Conservation (phyloP, 2,797 vertebrate genomes). For the Falco cherrug region DNA sequence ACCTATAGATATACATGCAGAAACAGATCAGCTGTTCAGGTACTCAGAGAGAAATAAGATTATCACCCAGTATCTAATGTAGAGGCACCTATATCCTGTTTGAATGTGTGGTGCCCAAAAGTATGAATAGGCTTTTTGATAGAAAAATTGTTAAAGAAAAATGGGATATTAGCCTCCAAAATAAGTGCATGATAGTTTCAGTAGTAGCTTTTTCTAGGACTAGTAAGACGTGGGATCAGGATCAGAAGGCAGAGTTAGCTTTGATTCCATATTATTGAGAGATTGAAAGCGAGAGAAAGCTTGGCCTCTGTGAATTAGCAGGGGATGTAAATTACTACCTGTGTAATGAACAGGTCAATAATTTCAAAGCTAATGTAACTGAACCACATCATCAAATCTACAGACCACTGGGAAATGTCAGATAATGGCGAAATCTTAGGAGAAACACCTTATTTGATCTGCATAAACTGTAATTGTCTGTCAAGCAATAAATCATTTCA, state of each 20-base stretch:
- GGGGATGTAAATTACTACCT: constrained; percentile 15
- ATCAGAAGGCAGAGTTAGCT: not conserved
- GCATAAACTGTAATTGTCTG: not conserved
- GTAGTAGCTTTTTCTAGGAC: not conserved
- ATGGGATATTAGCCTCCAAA: not conserved
- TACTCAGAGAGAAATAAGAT: not conserved
- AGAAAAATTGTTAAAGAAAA: not conserved
- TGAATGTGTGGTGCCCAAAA: not conserved
- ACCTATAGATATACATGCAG: not conserved
- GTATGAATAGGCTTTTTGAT: not conserved
- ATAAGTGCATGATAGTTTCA: not conserved
- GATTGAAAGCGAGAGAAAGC: not conserved
- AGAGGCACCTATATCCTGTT: not conserved
- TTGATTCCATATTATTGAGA: not conserved
- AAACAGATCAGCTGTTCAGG: not conserved
- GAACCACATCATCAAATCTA: not conserved
- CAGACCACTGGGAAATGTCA: not conserved
- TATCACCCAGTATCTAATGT: not conserved
- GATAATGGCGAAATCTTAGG: not conserved
- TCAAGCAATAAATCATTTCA: not conserved
- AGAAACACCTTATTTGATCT: not conserved
- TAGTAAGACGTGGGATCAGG: not conserved
- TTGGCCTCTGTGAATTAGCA: constrained; percentile 25
- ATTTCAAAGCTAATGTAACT: constrained; percentile 15
- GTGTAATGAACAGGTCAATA: not conserved